A percentile compares a stretch with the other conserved stretches of the same genome.
These are phyloP conservation scores for Margarornis squamiger DNA, from an alignment of 2,797 vertebrate genomes.

Conservation along the genomic window DNA sequence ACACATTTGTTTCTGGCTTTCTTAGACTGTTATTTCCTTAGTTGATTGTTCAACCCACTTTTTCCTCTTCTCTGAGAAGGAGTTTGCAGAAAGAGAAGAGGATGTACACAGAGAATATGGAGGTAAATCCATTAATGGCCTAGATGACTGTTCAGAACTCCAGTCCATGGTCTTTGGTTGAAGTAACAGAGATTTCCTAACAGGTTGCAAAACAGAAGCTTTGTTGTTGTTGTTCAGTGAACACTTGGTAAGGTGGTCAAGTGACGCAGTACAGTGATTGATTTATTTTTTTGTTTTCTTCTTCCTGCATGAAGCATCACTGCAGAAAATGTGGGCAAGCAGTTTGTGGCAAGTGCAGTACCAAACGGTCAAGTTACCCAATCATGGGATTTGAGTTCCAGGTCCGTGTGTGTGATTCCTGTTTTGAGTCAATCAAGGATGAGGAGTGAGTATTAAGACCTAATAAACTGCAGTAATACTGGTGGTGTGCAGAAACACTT, in stretches of 20 bases:
- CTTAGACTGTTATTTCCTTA: neutral
- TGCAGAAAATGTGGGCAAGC: conserved; percentile 97
- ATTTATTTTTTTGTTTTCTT: neutral
- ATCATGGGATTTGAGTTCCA: conserved; percentile 99
- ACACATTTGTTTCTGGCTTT: neutral
- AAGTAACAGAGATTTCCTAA: neutral
- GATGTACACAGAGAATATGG: neutral
- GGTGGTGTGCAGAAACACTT: neutral
- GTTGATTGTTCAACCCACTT: neutral
- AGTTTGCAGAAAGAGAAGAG: neutral
- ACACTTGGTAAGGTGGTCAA: neutral
- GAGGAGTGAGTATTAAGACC: conserved; percentile 88
- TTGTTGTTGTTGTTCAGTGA: neutral
- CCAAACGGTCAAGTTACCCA: conserved; percentile 91
- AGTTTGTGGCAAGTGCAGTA: conserved; percentile 94
- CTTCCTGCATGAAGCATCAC: conserved; percentile 83
- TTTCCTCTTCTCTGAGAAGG: neutral
- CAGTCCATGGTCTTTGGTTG: neutral
- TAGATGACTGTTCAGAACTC: neutral
- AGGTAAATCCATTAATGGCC: neutral
- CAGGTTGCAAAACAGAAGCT: neutral
- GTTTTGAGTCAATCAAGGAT: conserved; percentile 92
- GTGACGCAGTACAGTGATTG: neutral
- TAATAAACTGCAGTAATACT: neutral
- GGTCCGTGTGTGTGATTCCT: conserved; percentile 93